A percentile compares a stretch with the other conserved stretches of the same genome.
These are phyloP conservation scores for Aquatica leii DNA, from an alignment of 2,888 invertebrate species.

Conservation along the genomic window DNA sequence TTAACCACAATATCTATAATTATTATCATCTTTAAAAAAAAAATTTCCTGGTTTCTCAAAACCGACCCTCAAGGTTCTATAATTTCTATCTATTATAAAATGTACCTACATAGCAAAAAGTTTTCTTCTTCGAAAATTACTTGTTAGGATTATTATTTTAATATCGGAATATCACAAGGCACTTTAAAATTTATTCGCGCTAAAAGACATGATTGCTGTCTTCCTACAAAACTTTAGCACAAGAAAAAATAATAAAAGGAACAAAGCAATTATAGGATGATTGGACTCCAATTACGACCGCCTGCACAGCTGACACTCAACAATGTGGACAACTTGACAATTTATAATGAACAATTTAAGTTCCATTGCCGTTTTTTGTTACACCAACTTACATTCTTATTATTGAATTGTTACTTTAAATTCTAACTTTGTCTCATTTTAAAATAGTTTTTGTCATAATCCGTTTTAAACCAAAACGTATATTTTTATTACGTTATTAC, in stretches of 20 bases:
- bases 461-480: too few species aligned
- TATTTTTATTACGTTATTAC: too few species aligned
- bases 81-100: conserved; percentile 5
- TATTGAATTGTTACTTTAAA: too few species aligned
- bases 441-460: too few species aligned
- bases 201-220: conserved; percentile 12
- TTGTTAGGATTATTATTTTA: too few species aligned
- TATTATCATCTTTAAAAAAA: conserved; percentile 31
- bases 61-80: conserved; percentile 9
- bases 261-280: conserved; percentile 40
- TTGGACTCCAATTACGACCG: conserved; percentile 43
- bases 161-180: conserved; percentile 1
- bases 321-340: conserved; percentile 39
- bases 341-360: conserved; percentile 45
- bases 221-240: conserved; percentile 13
- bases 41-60: conserved; percentile 22
- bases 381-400: conserved; percentile 33
- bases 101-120: conserved; percentile 1
- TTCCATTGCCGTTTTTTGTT: conserved; percentile 36
- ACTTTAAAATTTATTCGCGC: conserved; percentile 12
- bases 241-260: conserved; percentile 33
- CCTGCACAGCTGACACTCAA: conserved; percentile 32
- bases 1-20: conserved; percentile 30
- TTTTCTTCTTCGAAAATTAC: conserved; percentile 7
- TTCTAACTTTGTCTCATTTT: too few species aligned